Percentiles rank a stretch among this genome's conserved stretches.
Conservation (phyloP, 1,140 invertebrate species). For the Monochamus saltuarius region DNA sequence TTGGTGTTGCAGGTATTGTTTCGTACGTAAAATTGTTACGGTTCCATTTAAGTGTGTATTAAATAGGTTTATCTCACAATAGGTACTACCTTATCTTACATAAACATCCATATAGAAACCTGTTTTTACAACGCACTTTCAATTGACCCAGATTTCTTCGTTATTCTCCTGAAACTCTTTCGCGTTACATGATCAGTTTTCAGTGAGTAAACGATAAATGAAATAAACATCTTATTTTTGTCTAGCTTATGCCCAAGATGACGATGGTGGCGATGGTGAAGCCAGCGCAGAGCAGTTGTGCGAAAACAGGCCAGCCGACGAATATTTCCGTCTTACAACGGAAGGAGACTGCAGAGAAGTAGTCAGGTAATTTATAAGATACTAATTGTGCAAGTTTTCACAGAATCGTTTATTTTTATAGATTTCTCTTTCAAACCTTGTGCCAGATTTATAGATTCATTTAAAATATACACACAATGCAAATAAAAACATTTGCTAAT, state of each 20-base stretch:
- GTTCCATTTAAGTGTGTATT: not conserved
- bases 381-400: no score
- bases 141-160: slow-evolving; percentile 32
- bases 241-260: slow-evolving; percentile 60
- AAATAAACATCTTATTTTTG: slow-evolving; percentile 12
- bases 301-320: slow-evolving; percentile 79
- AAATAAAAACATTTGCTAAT: no score
- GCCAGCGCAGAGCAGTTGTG: slow-evolving; percentile 81
- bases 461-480: no score
- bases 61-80: not conserved
- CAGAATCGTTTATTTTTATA: no score
- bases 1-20: slow-evolving; percentile 1
- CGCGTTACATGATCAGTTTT: slow-evolving; percentile 4
- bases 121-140: slow-evolving; percentile 35
- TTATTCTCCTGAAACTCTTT: not conserved
- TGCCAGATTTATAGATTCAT: no score
- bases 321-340: slow-evolving; percentile 83
- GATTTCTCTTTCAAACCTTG: no score
- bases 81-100: slow-evolving; percentile 13
- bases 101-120: slow-evolving; percentile 30
- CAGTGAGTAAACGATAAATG: not conserved
- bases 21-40: slow-evolving; percentile 4
- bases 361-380: slow-evolving; percentile 68
- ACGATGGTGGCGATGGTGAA: slow-evolving; percentile 60
- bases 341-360: slow-evolving; percentile 90